Base-by-base conservation (phyloP, 1,140 invertebrate genomes). In the Lasaia peninsularis region DNA sequence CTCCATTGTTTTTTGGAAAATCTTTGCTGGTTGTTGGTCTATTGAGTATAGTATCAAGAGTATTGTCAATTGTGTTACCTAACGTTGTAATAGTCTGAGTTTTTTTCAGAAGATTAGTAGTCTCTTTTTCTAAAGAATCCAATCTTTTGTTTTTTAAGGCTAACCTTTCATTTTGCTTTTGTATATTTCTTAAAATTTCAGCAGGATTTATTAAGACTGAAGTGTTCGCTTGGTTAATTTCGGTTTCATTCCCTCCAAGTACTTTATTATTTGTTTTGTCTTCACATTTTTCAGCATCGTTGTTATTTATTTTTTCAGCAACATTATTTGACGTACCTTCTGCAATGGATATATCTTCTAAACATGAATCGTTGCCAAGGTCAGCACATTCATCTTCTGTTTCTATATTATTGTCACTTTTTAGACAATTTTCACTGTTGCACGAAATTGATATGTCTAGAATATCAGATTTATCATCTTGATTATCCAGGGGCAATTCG, bases 401-500 rank as follows among this genome's bases (percentile, higher is more conserved):
- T 72, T 86, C 86, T 52, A 78, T 75, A 63, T 58, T 62, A 48
- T 69, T 68, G 52, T 75, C 67, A 60, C 59, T 71, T 67, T 73
- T 79, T 20, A 58, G 49, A 28, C 75, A 24, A 61, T 53, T 66
- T 70, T 78, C 79, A 69, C 70, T 81, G 40, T 69, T 81, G 58
- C 70, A 69, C 5, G 62, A 73, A 55, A 78, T 70, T 21, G 74
- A 80, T 12, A 64, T 52, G 56, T 83, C 81, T 50, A 76, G 70
- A 49, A 51, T 73, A 32, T 82, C 78, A 12, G 51, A 60, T 33
- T 66, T 70, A 50, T 70, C 74, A 24, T 85, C 83, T 57, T 86
- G 80, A 18, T 70, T 84, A 64, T 86, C 83, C n/a, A 84, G 62
- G 44, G 85, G 77, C 14, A 82, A 58, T 61, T 85, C 90, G 69